phyloP scores from a whole-genome alignment of 2,888 invertebrate species.

The Oligia fasciuncula region DNA sequence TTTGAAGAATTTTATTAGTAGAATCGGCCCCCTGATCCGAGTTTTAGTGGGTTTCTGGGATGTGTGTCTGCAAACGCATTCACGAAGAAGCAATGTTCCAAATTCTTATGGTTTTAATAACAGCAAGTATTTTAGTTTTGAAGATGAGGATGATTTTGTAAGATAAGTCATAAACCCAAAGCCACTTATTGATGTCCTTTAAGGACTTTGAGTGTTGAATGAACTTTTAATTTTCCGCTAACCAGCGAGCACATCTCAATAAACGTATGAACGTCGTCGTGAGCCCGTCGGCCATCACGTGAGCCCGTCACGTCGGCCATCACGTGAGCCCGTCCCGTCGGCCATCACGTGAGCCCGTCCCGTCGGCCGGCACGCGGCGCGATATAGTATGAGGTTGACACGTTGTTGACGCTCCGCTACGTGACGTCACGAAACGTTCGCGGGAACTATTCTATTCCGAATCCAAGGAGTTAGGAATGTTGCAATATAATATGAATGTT shows the following conservation, averaged over 20 bases:
- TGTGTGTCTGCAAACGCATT: neutral
- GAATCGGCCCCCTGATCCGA: too few species aligned
- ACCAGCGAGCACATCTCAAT: neutral
- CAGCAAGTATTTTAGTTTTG: neutral
- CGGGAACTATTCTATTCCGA: slow-evolving; percentile 22
- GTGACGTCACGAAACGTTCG: neutral
- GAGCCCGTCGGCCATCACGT: slow-evolving; percentile 3
- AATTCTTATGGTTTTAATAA: neutral
- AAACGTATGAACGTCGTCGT: neutral
- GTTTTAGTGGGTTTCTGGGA: neutral
- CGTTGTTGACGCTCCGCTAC: slow-evolving; percentile 4
- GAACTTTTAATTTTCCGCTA: neutral
- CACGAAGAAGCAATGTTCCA: neutral
- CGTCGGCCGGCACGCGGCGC: neutral
- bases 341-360: too few species aligned
- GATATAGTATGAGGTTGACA: slow-evolving; percentile 25
- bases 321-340: too few species aligned
- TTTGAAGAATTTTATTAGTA: too few species aligned
- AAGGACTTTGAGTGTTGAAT: neutral
- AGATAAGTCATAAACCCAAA: neutral
- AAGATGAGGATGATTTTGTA: neutral
- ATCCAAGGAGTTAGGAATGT: slow-evolving; percentile 26
- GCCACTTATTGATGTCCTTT: neutral
- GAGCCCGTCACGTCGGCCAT: neutral
- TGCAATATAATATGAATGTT: too few species aligned